Percentiles rank a stretch among this genome's conserved stretches.
Evolutionary conservation across 2,888 invertebrate genomes (phyloP).

Genomic region (Mesoligia furuncula): DNA sequence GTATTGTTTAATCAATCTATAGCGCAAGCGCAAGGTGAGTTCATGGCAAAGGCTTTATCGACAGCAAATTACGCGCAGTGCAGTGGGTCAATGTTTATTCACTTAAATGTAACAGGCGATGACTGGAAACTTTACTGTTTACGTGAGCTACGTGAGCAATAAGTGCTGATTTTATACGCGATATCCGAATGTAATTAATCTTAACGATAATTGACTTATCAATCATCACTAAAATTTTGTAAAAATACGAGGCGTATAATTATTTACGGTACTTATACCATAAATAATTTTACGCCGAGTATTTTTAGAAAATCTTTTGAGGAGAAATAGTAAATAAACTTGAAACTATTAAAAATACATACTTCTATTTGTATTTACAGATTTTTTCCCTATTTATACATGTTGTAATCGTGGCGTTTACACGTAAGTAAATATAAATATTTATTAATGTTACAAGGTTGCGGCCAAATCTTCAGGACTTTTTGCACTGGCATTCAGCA

Average conservation of each 20-base stretch:
- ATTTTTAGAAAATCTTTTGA: constrained; percentile 12
- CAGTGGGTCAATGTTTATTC: constrained; percentile 73
- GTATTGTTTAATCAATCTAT: constrained; percentile 61
- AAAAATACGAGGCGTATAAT: too few relatives aligned
- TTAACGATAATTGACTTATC: constrained; percentile 11
- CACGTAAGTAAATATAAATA: neutral
- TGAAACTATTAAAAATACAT: constrained; percentile 8
- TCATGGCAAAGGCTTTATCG: constrained; percentile 69
- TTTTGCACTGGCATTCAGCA: neutral
- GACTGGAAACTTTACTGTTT: constrained; percentile 34
- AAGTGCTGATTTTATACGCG: constrained; percentile 22
- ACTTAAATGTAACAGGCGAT: constrained; percentile 52
- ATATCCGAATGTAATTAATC: constrained; percentile 41
- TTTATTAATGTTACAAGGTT: constrained; percentile 15
- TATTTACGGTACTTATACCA: neutral
- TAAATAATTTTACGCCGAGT: neutral
- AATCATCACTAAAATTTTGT: too few relatives aligned
- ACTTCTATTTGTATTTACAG: constrained; percentile 4
- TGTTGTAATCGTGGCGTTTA: constrained; percentile 1
- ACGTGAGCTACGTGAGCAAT: constrained; percentile 27
- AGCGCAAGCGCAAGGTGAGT: constrained; percentile 70
- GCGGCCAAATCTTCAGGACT: constrained; percentile 1
- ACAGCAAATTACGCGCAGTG: constrained; percentile 66
- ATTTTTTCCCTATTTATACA: constrained; percentile 1
- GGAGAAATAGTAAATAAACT: constrained; percentile 22